These are phyloP conservation scores for Margarornis squamiger DNA, from an alignment of 2,797 vertebrate genomes.

Conservation along the genomic window DNA sequence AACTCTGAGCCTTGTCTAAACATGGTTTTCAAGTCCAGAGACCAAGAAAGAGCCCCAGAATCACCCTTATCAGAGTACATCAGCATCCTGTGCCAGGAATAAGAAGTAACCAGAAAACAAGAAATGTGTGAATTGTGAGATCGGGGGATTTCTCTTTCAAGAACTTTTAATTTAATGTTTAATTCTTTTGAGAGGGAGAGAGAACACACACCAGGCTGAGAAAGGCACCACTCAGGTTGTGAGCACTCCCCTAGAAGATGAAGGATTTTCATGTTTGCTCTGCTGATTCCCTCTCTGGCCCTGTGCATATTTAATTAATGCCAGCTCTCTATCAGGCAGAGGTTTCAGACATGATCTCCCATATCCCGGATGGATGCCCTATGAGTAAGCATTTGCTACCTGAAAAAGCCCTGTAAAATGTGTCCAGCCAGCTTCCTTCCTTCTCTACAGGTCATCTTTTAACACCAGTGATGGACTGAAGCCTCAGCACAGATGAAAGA, in stretches of 20 bases:
- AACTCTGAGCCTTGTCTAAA: background rate
- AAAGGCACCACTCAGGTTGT: background rate
- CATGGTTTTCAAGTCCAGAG: background rate
- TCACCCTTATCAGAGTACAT: background rate
- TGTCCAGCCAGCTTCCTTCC: background rate
- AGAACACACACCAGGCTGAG: background rate
- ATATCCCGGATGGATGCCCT: background rate
- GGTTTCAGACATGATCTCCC: background rate
- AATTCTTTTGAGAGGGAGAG: background rate
- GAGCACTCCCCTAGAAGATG: background rate
- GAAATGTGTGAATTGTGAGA: background rate
- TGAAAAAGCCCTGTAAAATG: background rate
- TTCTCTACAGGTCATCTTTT: background rate
- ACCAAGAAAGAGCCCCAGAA: background rate
- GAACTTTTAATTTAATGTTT: constrained; percentile 24
- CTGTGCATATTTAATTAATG: background rate
- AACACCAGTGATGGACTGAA: background rate
- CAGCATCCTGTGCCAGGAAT: background rate
- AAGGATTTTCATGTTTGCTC: constrained; percentile 12
- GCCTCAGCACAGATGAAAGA: background rate
- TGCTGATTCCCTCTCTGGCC: background rate
- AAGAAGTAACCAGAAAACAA: background rate
- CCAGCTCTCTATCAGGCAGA: background rate
- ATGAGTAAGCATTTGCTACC: background rate
- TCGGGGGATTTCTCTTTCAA: background rate